Base-by-base conservation (phyloP, 2,113 vertebrate species). In the Xyliphius kryptos region DNA sequence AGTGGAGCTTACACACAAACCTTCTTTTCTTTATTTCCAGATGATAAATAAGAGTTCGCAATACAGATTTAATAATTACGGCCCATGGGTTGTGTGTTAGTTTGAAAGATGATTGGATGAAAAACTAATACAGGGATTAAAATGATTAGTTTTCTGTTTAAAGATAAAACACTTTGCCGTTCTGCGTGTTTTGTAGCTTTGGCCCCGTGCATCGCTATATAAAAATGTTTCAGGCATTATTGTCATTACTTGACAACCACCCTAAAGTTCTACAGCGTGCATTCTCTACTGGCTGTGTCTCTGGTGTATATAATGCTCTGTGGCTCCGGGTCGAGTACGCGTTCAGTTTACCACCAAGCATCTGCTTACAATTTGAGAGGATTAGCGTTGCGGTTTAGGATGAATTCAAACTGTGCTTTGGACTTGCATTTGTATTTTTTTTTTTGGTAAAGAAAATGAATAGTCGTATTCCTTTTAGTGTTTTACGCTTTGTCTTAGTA, bases 261-360 rank as follows among this genome's bases (percentile, higher is more conserved):
- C 10, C 17, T 66, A 22, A 22, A 48, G 22, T 54, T 16, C 41
- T 14, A 43, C 32, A 13, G 13, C 22, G 36, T 43, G 37, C 17
- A 43, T 19, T 52, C 9, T 50, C n/a, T 47, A 44, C 59, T 20
- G 32, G 58, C 49, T 58, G 15, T 58, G 19, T 53, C 32, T 48
- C 70, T 63, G 54, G 20, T 19, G 36, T 49, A 63, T 47, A 13
- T 9, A 43, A 59, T 44, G 14, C 36, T 58, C 43, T 61, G 21
- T 50, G 54, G 22, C 6, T 58, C 47, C 48, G 32, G 54, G 58
- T 71, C 32, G 53, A 67, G 19, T 71, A 64, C 61, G 51, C 58
- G 64, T 67, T 21, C 43, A 47, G 66, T 70, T 67, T 74, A 49
- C 59, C 26, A 49, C 59, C 26, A 21, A 43, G 58, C 60, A 67